Percentiles rank a stretch among this genome's conserved stretches.
These are phyloP conservation scores for Steinernema feltiae DNA, from an alignment of 1,140 invertebrate genomes.

Conservation along the genomic window DNA sequence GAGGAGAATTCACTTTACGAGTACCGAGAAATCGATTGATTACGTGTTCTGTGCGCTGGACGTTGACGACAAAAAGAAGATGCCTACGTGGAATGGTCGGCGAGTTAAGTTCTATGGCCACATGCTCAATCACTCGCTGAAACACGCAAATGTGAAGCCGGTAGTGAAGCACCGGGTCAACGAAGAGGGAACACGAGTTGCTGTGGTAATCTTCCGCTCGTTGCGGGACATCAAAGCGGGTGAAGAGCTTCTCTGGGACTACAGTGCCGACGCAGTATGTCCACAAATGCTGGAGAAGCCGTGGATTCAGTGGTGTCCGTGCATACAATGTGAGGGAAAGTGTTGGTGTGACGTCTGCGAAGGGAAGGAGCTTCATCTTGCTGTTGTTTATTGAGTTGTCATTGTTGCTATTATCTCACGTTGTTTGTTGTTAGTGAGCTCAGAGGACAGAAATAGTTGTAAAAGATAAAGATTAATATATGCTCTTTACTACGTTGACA, in stretches of 20 bases:
- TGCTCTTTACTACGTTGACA: too few species aligned
- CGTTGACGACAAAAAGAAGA: conserved; percentile 4
- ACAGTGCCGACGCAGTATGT: background rate
- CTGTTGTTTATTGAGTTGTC: background rate
- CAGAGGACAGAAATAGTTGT: too few species aligned
- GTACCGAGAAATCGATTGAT: background rate
- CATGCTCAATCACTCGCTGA: background rate
- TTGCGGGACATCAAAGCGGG: background rate
- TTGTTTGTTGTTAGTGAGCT: too few species aligned
- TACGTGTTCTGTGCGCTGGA: background rate
- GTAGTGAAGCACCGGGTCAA: background rate
- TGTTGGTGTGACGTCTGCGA: background rate
- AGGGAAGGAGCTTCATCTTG: background rate
- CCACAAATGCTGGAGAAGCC: background rate
- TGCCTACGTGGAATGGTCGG: background rate
- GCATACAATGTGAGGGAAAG: background rate
- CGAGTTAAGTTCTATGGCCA: background rate
- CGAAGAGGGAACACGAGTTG: background rate
- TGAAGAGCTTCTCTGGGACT: conserved; percentile 9
- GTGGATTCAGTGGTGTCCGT: background rate
- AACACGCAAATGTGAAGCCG: background rate
- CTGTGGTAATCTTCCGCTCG: background rate
- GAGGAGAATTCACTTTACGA: background rate
- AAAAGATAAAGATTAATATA: too few species aligned
- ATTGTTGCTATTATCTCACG: too few species aligned